Percentiles rank a stretch among this genome's conserved stretches.
Evolutionary conservation across 2,113 vertebrate species (phyloP).

Genomic region (Nibea coibor): DNA sequence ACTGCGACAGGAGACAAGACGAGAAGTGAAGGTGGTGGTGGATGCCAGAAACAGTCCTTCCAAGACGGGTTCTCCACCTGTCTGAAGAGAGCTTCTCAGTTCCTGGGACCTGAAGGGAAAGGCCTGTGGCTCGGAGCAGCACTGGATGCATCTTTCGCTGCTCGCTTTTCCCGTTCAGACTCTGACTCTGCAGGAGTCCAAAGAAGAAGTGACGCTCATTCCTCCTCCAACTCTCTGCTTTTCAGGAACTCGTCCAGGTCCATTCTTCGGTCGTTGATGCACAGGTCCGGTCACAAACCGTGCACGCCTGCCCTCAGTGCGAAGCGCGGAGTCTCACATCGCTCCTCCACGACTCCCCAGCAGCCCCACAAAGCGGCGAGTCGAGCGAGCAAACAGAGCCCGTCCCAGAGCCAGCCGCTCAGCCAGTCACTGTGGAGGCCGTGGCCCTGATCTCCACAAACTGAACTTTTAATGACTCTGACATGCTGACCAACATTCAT

Average conservation of each 20-base stretch:
- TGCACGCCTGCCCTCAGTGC: not conserved
- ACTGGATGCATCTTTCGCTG: slow-evolving; percentile 27
- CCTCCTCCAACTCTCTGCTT: slow-evolving; percentile 12
- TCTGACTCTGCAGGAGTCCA: not conserved
- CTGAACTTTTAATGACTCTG: slow-evolving; percentile 21
- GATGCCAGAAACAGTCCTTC: slow-evolving; percentile 51
- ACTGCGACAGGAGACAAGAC: not conserved
- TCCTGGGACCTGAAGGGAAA: slow-evolving; percentile 71
- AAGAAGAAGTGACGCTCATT: not conserved
- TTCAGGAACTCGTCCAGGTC: slow-evolving; percentile 30
- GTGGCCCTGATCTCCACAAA: slow-evolving; percentile 50
- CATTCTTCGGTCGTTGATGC: slow-evolving; percentile 20
- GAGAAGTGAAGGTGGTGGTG: not conserved
- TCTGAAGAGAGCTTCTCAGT: slow-evolving; percentile 69
- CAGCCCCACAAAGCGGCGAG: slow-evolving; percentile 2
- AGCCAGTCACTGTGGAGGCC: slow-evolving; percentile 57
- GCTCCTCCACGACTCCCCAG: not conserved
- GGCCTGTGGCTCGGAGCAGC: slow-evolving; percentile 48
- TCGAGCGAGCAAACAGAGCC: slow-evolving; percentile 23
- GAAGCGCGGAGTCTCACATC: not conserved
- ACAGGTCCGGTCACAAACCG: slow-evolving; percentile 10
- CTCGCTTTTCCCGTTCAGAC: slow-evolving; percentile 11
- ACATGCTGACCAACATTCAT: not conserved
- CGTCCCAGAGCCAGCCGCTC: not conserved
- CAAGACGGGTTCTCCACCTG: slow-evolving; percentile 78